phyloP scores from a whole-genome alignment of 2,113 vertebrate genomes.

The Pseudorectes ferrugineus region DNA sequence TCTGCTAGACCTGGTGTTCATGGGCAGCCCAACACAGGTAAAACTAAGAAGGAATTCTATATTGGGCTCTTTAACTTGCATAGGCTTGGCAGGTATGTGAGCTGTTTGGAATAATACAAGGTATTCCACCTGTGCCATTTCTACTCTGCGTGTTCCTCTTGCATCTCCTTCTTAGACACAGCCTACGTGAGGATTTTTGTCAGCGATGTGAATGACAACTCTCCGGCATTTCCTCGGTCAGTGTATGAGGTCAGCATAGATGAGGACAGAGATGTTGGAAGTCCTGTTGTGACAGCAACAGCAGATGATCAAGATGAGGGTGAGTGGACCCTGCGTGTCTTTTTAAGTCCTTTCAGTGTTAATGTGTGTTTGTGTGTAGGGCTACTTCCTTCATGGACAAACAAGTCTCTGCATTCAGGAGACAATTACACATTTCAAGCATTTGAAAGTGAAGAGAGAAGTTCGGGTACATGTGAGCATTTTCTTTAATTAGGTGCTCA shows the following conservation, averaged over 20 bases:
- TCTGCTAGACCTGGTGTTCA: conserved; percentile 80
- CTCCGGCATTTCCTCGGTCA: conserved; percentile 74
- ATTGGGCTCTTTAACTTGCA: background rate
- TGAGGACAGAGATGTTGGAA: conserved; percentile 85
- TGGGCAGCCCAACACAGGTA: conserved; percentile 86
- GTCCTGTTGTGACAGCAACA: conserved; percentile 82
- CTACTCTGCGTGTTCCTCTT: background rate
- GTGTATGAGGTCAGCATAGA: conserved; percentile 83
- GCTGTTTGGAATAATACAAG: background rate
- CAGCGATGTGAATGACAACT: conserved; percentile 87
- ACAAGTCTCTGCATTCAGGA: background rate
- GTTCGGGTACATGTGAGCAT: rapidly evolving
- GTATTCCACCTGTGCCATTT: background rate
- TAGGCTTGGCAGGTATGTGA: background rate
- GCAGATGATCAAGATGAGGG: conserved; percentile 88
- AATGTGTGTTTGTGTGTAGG: background rate
- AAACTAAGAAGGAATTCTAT: background rate
- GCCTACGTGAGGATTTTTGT: conserved; percentile 86
- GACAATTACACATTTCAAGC: background rate
- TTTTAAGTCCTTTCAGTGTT: background rate
- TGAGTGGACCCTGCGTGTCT: conserved; percentile 32
- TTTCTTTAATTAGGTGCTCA: background rate
- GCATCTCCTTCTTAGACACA: conserved; percentile 72
- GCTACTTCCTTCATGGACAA: background rate
- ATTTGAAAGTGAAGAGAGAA: background rate